Conservation (phyloP, 2,888 invertebrate species). For the Stramonita haemastoma region DNA sequence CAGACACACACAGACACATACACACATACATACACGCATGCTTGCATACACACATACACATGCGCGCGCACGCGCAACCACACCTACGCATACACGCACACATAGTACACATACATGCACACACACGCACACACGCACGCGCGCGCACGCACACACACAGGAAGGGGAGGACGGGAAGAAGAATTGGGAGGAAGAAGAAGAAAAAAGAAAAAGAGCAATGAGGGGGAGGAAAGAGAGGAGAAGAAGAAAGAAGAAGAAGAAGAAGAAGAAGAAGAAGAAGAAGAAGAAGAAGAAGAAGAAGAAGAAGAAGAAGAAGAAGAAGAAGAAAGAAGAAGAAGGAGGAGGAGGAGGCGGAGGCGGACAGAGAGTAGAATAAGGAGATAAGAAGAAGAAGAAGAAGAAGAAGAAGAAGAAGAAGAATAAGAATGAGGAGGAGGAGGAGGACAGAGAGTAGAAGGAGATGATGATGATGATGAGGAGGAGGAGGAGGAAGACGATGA, state of each 20-base stretch:
- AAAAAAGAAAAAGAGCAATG: not conserved
- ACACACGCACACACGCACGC: not conserved
- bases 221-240: not conserved
- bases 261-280: not conserved
- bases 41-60: too few species aligned
- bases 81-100: too few species aligned
- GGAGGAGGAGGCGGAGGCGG: too few species aligned
- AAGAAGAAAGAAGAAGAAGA: not conserved
- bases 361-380: not conserved
- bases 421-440: not conserved
- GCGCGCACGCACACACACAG: slow-evolving; percentile 11
- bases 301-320: not conserved
- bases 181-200: too few species aligned
- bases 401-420: too few species aligned
- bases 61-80: too few species aligned
- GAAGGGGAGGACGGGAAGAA: too few species aligned
- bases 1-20: too few species aligned
- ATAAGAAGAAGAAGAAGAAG: not conserved
- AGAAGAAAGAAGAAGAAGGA: not conserved
- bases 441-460: not conserved
- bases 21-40: too few species aligned
- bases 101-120: not conserved
- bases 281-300: not conserved
- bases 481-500: not conserved
- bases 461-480: not conserved